A percentile compares a stretch with the other conserved stretches of the same genome.
Evolutionary conservation across 1,140 invertebrate genomes (phyloP).

Genomic region (Lanistes nyassanus): DNA sequence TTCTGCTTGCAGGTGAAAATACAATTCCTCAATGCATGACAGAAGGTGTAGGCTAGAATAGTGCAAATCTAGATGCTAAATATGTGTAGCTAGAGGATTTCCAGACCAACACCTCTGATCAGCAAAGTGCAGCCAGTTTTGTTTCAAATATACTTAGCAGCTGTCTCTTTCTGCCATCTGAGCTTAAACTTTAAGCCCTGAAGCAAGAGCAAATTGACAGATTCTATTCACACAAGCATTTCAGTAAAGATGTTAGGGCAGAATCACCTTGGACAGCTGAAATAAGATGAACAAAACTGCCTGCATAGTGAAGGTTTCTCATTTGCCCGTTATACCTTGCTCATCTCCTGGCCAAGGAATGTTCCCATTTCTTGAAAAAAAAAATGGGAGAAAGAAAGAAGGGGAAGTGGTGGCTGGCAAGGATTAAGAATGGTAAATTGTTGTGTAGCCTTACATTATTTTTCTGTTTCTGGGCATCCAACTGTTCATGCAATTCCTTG

Average conservation of each 20-base stretch:
- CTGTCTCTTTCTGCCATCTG: background rate
- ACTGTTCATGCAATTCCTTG: slow-evolving; percentile 42
- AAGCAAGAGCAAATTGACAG: slow-evolving; percentile 6
- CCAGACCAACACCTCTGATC: no score
- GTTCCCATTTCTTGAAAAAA: background rate
- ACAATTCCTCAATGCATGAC: no score
- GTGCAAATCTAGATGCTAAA: no score
- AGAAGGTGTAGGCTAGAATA: no score
- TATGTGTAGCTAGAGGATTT: no score
- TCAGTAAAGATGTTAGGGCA: no score
- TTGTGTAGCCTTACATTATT: slow-evolving; percentile 57
- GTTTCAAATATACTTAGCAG: background rate
- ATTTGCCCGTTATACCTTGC: background rate
- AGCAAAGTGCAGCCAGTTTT: no score
- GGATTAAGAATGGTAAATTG: slow-evolving; percentile 4
- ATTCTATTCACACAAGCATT: no score
- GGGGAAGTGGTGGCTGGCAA: background rate
- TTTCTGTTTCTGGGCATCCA: slow-evolving; percentile 60
- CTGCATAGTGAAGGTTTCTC: background rate
- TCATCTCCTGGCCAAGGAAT: background rate
- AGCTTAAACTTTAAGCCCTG: background rate
- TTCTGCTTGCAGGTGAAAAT: no score
- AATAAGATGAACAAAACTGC: no score
- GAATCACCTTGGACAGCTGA: background rate
- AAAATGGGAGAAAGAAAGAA: background rate